phyloP scores from a whole-genome alignment of 2,113 vertebrate species.

The Callopanchax toddi region DNA sequence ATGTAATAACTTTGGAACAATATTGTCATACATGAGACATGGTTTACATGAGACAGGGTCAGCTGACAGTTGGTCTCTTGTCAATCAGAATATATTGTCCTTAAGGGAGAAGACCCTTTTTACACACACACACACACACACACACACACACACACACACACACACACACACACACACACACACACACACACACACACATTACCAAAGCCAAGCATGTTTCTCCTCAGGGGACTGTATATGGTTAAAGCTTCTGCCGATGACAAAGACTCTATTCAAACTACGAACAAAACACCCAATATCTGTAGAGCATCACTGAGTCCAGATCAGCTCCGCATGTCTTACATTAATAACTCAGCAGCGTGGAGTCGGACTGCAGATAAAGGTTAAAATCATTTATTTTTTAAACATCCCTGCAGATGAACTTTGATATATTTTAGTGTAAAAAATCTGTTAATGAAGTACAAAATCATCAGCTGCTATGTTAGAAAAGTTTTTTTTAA shows the following conservation, averaged over 20 bases:
- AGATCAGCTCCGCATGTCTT: conserved; percentile 18
- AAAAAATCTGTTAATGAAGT: no score
- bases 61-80: conserved; percentile 58
- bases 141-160: neutral
- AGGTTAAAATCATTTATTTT: neutral
- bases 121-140: neutral
- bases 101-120: conserved; percentile 23
- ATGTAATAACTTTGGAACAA: neutral
- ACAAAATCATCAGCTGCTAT: no score
- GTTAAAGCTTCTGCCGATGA: conserved; percentile 2
- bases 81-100: conserved; percentile 57
- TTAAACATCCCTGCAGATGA: neutral
- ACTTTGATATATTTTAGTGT: neutral
- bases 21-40: conserved; percentile 54
- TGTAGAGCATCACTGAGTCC: no score
- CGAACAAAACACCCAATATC: no score
- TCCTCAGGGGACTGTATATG: conserved; percentile 27
- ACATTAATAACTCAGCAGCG: neutral
- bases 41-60: conserved; percentile 50
- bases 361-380: neutral
- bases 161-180: conserved; percentile 7
- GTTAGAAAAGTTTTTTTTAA: no score
- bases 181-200: neutral
- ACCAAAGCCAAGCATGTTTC: conserved; percentile 25
- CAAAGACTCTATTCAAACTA: conserved; percentile 5